These are phyloP conservation scores for Mastomys coucha DNA, from an alignment of 2,113 vertebrate genomes.

Conservation along the genomic window DNA sequence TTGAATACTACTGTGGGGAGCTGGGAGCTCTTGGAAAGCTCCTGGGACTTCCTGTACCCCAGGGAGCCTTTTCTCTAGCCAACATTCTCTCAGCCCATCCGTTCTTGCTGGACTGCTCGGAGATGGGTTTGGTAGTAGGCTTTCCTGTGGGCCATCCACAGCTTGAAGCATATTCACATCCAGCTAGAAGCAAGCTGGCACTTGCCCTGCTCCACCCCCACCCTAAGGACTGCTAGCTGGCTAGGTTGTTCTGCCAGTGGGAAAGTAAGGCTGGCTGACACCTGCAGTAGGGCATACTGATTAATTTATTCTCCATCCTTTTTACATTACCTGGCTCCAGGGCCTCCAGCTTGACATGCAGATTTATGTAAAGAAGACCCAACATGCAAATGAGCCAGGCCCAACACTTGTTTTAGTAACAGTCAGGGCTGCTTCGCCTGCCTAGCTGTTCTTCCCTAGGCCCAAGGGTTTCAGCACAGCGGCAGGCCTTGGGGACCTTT, in stretches of 20 bases:
- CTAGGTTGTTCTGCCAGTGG: slow-evolving; percentile 40
- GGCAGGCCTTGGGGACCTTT: neutral
- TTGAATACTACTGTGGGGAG: neutral
- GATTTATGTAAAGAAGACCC: slow-evolving; percentile 82
- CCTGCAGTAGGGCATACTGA: slow-evolving; percentile 66
- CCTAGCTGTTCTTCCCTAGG: slow-evolving; percentile 42
- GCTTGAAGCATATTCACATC: neutral
- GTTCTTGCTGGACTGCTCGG: neutral
- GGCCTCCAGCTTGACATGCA: slow-evolving; percentile 77
- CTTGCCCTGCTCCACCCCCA: neutral
- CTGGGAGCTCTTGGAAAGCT: too few relatives aligned
- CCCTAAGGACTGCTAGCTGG: neutral
- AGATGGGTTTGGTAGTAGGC: neutral
- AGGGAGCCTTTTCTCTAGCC: neutral
- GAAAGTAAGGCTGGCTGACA: slow-evolving; percentile 58
- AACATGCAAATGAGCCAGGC: slow-evolving; percentile 78
- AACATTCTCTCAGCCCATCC: neutral
- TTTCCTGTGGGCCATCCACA: neutral
- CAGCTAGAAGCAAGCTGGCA: neutral
- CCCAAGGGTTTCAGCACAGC: neutral
- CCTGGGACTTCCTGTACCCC: neutral
- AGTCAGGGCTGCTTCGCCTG: neutral
- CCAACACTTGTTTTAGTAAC: slow-evolving; percentile 69
- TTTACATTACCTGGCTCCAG: slow-evolving; percentile 76
- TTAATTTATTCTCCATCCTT: slow-evolving; percentile 76